A percentile compares a stretch with the other conserved stretches of the same genome.
Evolutionary conservation across 2,797 vertebrate genomes (phyloP).

Genomic region (Luscinia megarhynchos): DNA sequence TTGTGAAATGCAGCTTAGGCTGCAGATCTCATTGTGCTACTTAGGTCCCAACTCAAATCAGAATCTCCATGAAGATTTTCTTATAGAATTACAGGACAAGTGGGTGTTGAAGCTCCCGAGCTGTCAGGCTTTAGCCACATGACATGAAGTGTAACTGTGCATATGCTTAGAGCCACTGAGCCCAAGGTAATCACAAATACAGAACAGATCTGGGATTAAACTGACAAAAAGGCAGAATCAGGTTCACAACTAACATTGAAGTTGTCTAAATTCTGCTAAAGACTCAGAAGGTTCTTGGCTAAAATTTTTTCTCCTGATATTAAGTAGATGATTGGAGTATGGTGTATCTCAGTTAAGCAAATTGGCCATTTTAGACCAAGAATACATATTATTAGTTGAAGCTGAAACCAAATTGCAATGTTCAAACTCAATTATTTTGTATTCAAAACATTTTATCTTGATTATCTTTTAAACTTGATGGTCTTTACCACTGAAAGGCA

Average conservation of each 20-base stretch:
- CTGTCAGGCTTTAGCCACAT: background rate
- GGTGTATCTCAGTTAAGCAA: background rate
- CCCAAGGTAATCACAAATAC: background rate
- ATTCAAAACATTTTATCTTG: background rate
- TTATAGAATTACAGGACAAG: background rate
- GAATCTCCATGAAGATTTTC: background rate
- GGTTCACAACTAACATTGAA: background rate
- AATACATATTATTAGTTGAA: background rate
- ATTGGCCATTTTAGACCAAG: background rate
- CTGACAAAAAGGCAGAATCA: background rate
- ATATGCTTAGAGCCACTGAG: background rate
- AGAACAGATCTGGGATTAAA: background rate
- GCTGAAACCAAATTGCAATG: background rate
- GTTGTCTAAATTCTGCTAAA: background rate
- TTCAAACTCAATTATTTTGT: background rate
- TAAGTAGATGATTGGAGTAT: background rate
- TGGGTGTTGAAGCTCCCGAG: background rate
- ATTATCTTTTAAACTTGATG: background rate
- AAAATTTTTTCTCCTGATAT: background rate
- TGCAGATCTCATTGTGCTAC: background rate
- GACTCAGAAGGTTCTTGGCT: background rate
- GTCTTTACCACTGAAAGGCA: background rate
- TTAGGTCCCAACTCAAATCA: background rate
- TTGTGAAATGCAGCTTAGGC: background rate
- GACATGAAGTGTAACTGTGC: background rate